Evolutionary conservation across 1,140 invertebrate genomes (phyloP).

Genomic region (Drosophila oshimai): DNA sequence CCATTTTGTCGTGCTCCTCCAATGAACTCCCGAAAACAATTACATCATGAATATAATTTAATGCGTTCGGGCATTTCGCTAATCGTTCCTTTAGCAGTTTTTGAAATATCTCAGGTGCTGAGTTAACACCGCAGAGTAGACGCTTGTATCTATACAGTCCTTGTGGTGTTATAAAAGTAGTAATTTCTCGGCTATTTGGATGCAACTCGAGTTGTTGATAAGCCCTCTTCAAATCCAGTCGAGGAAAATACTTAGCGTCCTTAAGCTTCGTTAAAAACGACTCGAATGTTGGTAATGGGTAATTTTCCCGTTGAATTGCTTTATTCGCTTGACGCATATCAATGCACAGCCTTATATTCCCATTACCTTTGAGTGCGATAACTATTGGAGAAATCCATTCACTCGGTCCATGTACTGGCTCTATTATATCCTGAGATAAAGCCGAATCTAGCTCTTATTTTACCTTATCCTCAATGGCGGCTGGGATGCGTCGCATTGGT

Average conservation of each 20-base stretch:
- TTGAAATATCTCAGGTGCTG: conserved; percentile 18
- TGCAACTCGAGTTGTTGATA: conserved; percentile 4
- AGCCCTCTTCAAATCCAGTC: conserved; percentile 2
- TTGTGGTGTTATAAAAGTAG: conserved; percentile 4
- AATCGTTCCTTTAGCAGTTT: neutral
- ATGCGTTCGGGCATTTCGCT: neutral
- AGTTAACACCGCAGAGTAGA: conserved; percentile 8
- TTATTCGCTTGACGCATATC: neutral
- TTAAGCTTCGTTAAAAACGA: conserved; percentile 5
- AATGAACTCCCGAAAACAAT: conserved; percentile 6
- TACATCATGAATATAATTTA: conserved; percentile 10
- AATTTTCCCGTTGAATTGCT: neutral
- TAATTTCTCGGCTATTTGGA: conserved; percentile 2
- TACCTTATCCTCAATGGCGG: too few relatives aligned
- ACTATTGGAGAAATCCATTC: too few relatives aligned
- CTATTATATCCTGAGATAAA: neutral
- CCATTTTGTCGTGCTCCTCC: neutral
- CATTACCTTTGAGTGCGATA: too few relatives aligned
- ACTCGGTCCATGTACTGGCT: too few relatives aligned
- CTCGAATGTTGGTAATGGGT: neutral
- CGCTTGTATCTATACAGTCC: conserved; percentile 13
- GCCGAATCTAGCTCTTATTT: neutral
- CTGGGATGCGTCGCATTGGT: too few relatives aligned
- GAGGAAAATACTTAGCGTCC: neutral
- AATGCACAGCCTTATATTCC: too few relatives aligned